phyloP scores from a whole-genome alignment of 2,113 vertebrate species.

The Stomatorhinus ivindoensis region DNA sequence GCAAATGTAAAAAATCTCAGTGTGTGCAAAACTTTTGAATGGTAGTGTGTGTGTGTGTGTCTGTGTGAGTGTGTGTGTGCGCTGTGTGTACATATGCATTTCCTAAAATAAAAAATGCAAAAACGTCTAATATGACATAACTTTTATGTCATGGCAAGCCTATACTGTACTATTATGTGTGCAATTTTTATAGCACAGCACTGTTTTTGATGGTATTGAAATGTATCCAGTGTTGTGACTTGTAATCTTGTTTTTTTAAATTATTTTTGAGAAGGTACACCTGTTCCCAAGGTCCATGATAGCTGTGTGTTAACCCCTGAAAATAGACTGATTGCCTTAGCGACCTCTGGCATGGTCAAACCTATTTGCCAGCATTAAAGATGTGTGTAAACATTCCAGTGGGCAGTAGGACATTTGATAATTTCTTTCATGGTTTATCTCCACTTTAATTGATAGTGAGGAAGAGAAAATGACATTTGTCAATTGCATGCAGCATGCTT shows the following conservation, averaged over 20 bases:
- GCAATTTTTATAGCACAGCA: background rate
- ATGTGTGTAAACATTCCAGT: background rate
- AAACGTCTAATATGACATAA: background rate
- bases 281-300: constrained; percentile 2
- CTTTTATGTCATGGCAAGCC: background rate
- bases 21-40: too few species aligned
- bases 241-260: background rate
- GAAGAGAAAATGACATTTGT: background rate
- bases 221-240: background rate
- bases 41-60: background rate
- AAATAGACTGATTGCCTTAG: background rate
- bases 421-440: background rate
- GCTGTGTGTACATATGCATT: background rate
- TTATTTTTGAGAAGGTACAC: background rate
- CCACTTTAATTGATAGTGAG: background rate
- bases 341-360: background rate
- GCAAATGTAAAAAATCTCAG: too few species aligned
- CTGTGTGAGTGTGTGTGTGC: background rate
- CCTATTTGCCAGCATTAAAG: background rate
- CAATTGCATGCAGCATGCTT: background rate
- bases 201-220: background rate
- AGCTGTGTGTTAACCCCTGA: background rate
- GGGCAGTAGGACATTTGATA: background rate
- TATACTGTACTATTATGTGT: background rate
- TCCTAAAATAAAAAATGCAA: background rate